Evolutionary conservation across 2,888 invertebrate species (phyloP), one percentile per base, ranked within the genome.

Genomic region (Drosophila ezoana): DNA sequence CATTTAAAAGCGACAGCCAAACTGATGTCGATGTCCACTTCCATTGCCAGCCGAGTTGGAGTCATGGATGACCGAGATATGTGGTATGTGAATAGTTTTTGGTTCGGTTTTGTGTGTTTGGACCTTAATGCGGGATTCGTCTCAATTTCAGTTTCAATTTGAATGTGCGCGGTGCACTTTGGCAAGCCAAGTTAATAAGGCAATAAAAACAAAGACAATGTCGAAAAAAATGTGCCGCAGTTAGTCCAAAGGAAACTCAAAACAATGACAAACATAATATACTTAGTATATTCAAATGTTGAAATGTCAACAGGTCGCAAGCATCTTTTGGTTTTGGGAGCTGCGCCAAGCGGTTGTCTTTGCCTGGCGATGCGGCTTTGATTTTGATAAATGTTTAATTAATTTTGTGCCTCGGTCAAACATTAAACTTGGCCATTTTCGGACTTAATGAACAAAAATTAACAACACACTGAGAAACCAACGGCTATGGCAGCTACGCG

Each of bases 381-480:
- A 90, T 83, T 88, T 89, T 87, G 87, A 90, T 87, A 88, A 87
- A 87, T 87, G 90, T 90, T 87, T 87, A 90, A 89, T 87, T 90
- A 89, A 87, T 86, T 87, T 88, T 76, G 83, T 79, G 68, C 76
- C 81, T 81, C 80, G 66, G 49, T 49, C 72, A 79, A 81, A 79
- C 77, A 80, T 82, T 79, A 82, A 86, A 89, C 73, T 72, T 77
- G 81, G 87, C 79, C 72, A 90, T 87, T 89, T 87, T 90, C 79
- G 59, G 89, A 84, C 81, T 85, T 88, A 90, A 88, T 90, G 90
- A 88, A 90, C 84, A 76, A 69, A 89, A 89, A 88, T 90, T 89
- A 87, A 90, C 79, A 85, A 84, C 90, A 81, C 75, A 89, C 81
- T 63, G 74, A 73, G 79, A 85, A 70, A 85, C 76, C 76, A 79